Conservation (phyloP, 2,888 invertebrate species). For the Acrocera orbiculus region DNA sequence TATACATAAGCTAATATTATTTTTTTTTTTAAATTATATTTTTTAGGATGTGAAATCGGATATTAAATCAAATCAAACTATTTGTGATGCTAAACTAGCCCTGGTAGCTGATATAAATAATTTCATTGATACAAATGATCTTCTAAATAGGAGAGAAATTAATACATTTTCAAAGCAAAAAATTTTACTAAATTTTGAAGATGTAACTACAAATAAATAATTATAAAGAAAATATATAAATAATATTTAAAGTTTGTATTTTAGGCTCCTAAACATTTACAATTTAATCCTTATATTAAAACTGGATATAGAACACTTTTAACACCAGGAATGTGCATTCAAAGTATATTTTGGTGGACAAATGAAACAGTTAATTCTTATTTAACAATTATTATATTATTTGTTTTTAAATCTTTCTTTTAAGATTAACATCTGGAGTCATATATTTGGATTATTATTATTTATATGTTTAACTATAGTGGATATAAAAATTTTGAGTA, state of each 20-base stretch:
- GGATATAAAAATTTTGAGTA: conserved; percentile 61
- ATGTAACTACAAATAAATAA: too few species aligned
- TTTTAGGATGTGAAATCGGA: too few species aligned
- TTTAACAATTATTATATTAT: neutral
- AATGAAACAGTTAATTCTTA: conserved; percentile 57
- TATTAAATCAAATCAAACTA: too few species aligned
- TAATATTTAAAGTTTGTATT: conserved; percentile 3
- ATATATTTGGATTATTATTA: conserved; percentile 70
- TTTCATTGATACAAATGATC: too few species aligned
- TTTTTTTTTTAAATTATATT: too few species aligned
- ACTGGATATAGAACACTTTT: conserved; percentile 72
- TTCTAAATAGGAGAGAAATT: too few species aligned
- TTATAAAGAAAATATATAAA: too few species aligned
- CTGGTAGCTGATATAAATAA: too few species aligned
- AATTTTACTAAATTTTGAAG: too few species aligned
- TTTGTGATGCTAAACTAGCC: too few species aligned
- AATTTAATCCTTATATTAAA: conserved; percentile 72
- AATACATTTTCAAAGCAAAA: too few species aligned
- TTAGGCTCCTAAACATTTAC: conserved; percentile 63
- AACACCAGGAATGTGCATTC: conserved; percentile 65
- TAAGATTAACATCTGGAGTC: conserved; percentile 87
- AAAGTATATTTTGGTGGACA: conserved; percentile 91
- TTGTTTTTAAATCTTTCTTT: conserved; percentile 2
- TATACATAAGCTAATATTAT: too few species aligned
- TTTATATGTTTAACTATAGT: conserved; percentile 70